These are phyloP conservation scores for Gonocerus acuteangulatus DNA, from an alignment of 2,888 invertebrate species.

Conservation along the genomic window DNA sequence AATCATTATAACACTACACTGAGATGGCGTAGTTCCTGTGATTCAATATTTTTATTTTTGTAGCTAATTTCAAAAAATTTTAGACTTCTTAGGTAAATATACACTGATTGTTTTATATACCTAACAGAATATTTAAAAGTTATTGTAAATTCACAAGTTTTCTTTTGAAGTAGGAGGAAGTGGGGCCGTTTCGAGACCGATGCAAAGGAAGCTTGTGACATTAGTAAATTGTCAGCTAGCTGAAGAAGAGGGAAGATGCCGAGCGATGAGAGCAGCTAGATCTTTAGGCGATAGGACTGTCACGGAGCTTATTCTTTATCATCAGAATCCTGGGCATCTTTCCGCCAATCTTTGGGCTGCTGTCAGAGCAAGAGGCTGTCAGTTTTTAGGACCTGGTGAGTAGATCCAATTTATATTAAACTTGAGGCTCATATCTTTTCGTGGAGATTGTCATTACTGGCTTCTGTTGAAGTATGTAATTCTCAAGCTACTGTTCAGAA, in stretches of 20 bases:
- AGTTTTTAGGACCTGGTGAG: constrained; percentile 85
- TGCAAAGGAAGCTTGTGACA: constrained; percentile 91
- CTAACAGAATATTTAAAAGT: too few relatives aligned
- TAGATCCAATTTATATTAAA: neutral
- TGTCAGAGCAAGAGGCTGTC: constrained; percentile 91
- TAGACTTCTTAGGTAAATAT: too few relatives aligned
- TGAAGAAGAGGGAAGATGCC: constrained; percentile 76
- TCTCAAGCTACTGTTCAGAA: too few relatives aligned
- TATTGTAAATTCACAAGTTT: too few relatives aligned
- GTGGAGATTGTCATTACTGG: too few relatives aligned
- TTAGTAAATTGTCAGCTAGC: constrained; percentile 86
- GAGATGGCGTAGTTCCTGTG: too few relatives aligned
- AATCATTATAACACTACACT: too few relatives aligned
- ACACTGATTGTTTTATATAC: too few relatives aligned
- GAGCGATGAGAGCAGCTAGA: constrained; percentile 73
- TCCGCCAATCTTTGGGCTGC: constrained; percentile 95
- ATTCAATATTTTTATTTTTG: too few relatives aligned
- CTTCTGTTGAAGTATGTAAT: too few relatives aligned
- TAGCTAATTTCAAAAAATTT: too few relatives aligned
- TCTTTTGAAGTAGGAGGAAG: constrained; percentile 33
- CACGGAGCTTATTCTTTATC: constrained; percentile 85
- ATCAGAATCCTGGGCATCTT: constrained; percentile 92
- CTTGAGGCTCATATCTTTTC: neutral
- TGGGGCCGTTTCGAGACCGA: constrained; percentile 68
- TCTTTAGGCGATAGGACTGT: constrained; percentile 93